Evolutionary conservation across 2,888 invertebrate species (phyloP).

Genomic region (Melanostoma mellinum): DNA sequence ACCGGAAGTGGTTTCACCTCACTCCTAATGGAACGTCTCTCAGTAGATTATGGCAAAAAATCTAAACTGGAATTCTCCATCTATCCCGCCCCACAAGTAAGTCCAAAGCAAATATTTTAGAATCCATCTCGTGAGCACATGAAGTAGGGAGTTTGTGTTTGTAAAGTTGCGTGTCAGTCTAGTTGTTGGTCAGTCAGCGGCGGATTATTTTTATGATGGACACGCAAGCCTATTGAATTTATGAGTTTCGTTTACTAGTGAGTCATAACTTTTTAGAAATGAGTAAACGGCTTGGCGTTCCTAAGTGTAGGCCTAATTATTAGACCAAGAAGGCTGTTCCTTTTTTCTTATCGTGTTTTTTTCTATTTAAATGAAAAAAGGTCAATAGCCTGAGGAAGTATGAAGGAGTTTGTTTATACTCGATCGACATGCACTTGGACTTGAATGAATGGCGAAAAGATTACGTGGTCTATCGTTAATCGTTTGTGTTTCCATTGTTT

Average conservation of each 20-base stretch:
- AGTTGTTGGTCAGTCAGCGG: conserved; percentile 9
- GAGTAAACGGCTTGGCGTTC: conserved; percentile 10
- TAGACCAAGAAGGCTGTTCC: conserved; percentile 35
- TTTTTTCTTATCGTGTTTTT: conserved; percentile 5
- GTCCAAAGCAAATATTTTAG: conserved; percentile 58
- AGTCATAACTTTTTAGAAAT: conserved; percentile 19
- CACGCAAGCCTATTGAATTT: conserved; percentile 63
- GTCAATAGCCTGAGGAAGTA: conserved; percentile 22
- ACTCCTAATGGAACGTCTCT: conserved; percentile 94
- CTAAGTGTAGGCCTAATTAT: conserved; percentile 25
- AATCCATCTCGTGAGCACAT: conserved; percentile 36
- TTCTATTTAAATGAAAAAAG: conserved; percentile 1
- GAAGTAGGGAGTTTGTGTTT: background rate
- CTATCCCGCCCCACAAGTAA: conserved; percentile 96
- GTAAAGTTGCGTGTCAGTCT: conserved; percentile 48
- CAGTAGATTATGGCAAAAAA: conserved; percentile 96
- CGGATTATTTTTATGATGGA: conserved; percentile 30
- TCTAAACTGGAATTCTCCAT: conserved; percentile 96
- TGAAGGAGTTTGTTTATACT: background rate
- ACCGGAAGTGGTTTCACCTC: conserved; percentile 97
- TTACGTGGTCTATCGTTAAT: conserved; percentile 18
- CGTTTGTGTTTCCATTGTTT: conserved; percentile 25
- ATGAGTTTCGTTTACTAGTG: conserved; percentile 37
- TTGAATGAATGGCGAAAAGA: background rate
- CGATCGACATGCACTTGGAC: conserved; percentile 19